A percentile compares a stretch with the other conserved stretches of the same genome.
Evolutionary conservation across 2,888 invertebrate genomes (phyloP).

Genomic region (Lymantria dispar): DNA sequence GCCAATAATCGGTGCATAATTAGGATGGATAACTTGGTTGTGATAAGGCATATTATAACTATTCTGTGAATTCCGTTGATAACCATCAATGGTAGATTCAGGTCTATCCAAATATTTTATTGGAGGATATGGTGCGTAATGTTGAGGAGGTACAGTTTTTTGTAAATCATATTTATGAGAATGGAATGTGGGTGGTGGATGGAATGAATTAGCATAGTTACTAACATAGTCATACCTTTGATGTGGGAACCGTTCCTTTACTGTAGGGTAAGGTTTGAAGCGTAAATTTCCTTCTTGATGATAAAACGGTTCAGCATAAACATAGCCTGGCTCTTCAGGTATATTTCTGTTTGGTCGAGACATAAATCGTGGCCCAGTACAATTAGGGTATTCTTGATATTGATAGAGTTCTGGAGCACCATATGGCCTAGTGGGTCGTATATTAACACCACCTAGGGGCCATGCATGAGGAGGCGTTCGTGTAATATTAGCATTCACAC

Average conservation of each 20-base stretch:
- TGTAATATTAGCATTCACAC: conserved; percentile 49
- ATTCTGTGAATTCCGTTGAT: conserved; percentile 61
- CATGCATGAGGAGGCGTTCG: conserved; percentile 56
- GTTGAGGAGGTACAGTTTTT: conserved; percentile 56
- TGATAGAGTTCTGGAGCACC: conserved; percentile 65
- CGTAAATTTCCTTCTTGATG: conserved; percentile 65
- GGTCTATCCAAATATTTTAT: conserved; percentile 67
- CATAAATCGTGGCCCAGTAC: conserved; percentile 57
- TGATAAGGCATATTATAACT: conserved; percentile 58
- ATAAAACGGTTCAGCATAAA: conserved; percentile 56
- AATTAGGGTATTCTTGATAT: conserved; percentile 64
- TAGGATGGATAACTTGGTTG: conserved; percentile 61
- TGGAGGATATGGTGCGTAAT: conserved; percentile 60
- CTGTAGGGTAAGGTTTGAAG: conserved; percentile 68
- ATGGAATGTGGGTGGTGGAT: conserved; percentile 55
- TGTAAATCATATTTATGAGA: conserved; percentile 67
- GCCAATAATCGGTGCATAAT: conserved; percentile 57
- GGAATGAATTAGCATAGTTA: conserved; percentile 67
- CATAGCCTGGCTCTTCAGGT: conserved; percentile 58
- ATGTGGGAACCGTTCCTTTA: conserved; percentile 67
- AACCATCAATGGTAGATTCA: conserved; percentile 61
- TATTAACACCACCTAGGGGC: conserved; percentile 52
- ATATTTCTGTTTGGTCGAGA: conserved; percentile 52
- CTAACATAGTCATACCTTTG: conserved; percentile 73
- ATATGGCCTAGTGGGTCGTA: conserved; percentile 55